phyloP scores from a whole-genome alignment of 2,888 invertebrate genomes.

The Lasioglossum morio region DNA sequence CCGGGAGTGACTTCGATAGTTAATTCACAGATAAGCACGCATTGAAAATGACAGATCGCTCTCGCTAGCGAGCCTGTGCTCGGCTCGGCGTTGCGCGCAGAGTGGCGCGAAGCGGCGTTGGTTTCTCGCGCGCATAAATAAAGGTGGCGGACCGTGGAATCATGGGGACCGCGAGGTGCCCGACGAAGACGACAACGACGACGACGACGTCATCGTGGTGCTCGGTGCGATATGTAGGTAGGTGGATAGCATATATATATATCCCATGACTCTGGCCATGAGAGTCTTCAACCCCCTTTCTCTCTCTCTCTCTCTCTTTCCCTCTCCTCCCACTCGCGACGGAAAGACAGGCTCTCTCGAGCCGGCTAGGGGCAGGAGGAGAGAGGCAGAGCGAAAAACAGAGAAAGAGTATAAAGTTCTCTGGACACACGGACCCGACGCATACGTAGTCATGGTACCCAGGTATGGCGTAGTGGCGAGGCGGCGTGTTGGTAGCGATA shows the following conservation, averaged over 20 bases:
- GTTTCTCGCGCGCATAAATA: conserved; percentile 69
- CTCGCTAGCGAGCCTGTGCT: conserved; percentile 25
- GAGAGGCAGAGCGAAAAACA: conserved; percentile 52
- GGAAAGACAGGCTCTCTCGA: conserved; percentile 62
- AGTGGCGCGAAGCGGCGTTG: conserved; percentile 22
- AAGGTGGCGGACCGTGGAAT: conserved; percentile 68
- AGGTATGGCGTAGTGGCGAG: conserved; percentile 85
- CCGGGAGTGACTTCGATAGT: conserved; percentile 65
- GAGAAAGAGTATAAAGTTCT: conserved; percentile 72
- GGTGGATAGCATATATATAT: conserved; percentile 53
- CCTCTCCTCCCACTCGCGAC: conserved; percentile 54
- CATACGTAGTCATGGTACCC: conserved; percentile 79
- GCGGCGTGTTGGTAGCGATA: conserved; percentile 88
- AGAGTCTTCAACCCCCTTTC: conserved; percentile 69
- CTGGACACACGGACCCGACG: conserved; percentile 78
- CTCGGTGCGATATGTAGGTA: conserved; percentile 69
- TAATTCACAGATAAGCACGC: conserved; percentile 66
- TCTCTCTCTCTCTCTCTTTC: conserved; percentile 11
- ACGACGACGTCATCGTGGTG: conserved; percentile 64
- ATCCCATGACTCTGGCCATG: conserved; percentile 66
- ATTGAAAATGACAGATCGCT: conserved; percentile 67
- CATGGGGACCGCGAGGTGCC: conserved; percentile 63
- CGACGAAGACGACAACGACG: conserved; percentile 56
- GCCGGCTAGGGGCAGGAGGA: neutral
- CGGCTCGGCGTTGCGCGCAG: conserved; percentile 16